Percentiles rank a stretch among this genome's conserved stretches.
Conservation (phyloP, 2,113 vertebrate genomes). For the Struthio camelus region DNA sequence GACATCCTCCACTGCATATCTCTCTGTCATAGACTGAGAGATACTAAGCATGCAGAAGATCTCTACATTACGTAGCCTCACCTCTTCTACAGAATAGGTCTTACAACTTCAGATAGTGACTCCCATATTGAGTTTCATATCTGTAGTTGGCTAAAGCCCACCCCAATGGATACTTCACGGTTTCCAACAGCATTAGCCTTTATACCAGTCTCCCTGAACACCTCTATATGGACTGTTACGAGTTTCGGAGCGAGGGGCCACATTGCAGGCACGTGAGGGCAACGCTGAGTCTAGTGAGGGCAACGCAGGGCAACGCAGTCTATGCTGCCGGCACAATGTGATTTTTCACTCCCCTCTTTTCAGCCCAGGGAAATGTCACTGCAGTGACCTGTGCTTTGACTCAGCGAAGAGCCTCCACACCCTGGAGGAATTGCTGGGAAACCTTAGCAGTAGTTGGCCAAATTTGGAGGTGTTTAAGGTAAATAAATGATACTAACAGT, state of each 20-base stretch:
- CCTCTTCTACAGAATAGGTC: background rate
- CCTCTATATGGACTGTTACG: background rate
- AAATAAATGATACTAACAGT: background rate
- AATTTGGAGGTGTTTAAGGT: background rate
- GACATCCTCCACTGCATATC: background rate
- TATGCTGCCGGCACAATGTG: too few species aligned
- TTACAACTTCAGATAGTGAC: background rate
- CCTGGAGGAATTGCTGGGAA: background rate
- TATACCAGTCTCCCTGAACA: background rate
- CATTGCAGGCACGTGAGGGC: fast-evolving
- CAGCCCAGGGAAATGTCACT: too few species aligned
- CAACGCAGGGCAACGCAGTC: too few species aligned
- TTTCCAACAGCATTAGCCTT: background rate
- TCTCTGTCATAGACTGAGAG: background rate
- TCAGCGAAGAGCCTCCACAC: background rate
- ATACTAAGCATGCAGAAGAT: background rate
- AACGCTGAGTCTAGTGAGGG: too few species aligned
- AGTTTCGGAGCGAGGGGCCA: background rate
- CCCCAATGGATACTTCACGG: background rate
- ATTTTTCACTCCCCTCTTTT: too few species aligned
- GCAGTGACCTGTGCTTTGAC: too few species aligned
- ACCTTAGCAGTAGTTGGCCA: background rate
- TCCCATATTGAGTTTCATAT: background rate
- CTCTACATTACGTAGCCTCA: background rate
- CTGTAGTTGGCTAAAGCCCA: background rate